Conservation (phyloP, 2,888 invertebrate species). For the Conomelus anceps region DNA sequence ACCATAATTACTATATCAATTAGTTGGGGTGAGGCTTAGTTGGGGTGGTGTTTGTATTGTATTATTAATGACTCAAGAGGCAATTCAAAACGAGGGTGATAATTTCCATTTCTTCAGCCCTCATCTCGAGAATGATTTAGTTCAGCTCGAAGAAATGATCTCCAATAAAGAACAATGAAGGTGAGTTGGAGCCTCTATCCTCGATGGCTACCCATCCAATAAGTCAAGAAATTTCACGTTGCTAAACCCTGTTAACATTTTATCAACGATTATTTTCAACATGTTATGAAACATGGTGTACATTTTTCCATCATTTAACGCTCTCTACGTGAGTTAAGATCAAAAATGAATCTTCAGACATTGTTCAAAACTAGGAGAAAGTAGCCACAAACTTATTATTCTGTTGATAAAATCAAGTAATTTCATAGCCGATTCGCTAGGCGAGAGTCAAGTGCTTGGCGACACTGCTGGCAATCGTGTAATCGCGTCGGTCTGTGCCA, state of each 20-base stretch:
- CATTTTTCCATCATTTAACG: neutral
- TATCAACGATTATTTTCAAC: too few species aligned
- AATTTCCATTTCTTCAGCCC: too few species aligned
- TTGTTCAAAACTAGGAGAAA: neutral
- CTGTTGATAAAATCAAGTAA: neutral
- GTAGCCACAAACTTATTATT: neutral
- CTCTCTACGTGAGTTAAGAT: neutral
- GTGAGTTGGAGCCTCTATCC: too few species aligned
- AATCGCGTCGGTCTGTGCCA: neutral
- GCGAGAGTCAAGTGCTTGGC: neutral
- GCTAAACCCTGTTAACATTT: neutral
- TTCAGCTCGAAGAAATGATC: too few species aligned
- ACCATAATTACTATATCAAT: too few species aligned
- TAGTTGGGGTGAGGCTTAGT: too few species aligned
- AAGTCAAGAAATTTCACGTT: neutral
- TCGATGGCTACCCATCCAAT: neutral
- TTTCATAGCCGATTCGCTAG: neutral
- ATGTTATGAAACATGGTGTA: too few species aligned
- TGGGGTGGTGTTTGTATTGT: too few species aligned
- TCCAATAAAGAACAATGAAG: too few species aligned
- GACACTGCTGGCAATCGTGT: neutral
- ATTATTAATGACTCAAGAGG: too few species aligned
- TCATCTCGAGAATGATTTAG: too few species aligned
- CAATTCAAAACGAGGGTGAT: too few species aligned
- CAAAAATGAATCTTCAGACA: neutral